phyloP scores from a whole-genome alignment of 35 echinoderm and acorn worm species.

The Hemicentrotus pulcherrimus region DNA sequence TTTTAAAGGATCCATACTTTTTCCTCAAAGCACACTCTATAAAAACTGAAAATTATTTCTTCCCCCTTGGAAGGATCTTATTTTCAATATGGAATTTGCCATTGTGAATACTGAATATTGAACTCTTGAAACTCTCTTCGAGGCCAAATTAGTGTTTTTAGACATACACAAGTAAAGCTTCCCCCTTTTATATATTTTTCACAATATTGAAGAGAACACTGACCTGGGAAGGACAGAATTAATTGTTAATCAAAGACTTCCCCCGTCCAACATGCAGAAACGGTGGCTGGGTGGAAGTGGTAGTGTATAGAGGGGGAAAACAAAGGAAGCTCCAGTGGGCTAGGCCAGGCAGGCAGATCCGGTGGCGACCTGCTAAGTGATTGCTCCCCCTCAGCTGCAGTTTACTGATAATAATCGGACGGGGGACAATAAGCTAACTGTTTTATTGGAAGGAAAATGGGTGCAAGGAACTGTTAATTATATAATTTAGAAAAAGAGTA shows the following conservation, averaged over 20 bases:
- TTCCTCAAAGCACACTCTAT: no score
- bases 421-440: constrained; percentile 25
- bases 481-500: background rate
- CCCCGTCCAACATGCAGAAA: background rate
- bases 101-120: background rate
- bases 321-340: constrained; percentile 36
- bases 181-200: background rate
- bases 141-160: background rate
- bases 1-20: no score
- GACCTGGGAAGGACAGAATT: constrained; percentile 27
- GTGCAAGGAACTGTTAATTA: constrained; percentile 12
- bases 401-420: background rate
- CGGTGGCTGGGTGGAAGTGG: constrained; percentile 9
- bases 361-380: background rate
- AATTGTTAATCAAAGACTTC: constrained; percentile 42
- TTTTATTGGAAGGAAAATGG: background rate
- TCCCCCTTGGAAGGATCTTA: no score
- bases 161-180: background rate
- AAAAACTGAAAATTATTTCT: no score
- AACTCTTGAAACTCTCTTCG: background rate
- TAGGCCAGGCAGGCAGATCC: constrained; percentile 6
- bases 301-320: background rate
- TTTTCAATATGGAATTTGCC: no score
- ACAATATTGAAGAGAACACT: background rate
- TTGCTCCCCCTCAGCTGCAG: background rate